phyloP scores from a whole-genome alignment of 2,113 vertebrate genomes.

The Chaetodon trifascialis region DNA sequence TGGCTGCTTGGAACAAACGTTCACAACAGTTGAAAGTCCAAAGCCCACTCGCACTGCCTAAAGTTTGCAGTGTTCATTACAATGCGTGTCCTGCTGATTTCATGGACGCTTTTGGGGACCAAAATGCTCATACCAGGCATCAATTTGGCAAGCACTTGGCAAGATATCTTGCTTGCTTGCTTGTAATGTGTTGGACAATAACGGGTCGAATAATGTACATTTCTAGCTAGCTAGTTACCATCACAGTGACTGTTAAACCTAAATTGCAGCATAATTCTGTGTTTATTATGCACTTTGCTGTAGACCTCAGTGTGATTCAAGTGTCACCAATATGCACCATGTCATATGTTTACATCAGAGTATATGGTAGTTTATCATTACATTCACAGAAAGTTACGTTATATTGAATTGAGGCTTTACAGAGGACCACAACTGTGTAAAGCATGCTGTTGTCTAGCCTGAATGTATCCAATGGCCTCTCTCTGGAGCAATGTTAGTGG shows the following conservation, averaged over 20 bases:
- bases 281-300: not conserved
- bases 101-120: not conserved
- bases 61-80: not conserved
- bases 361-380: not conserved
- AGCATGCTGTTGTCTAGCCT: conserved; percentile 44
- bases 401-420: not conserved
- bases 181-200: not conserved
- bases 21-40: not conserved
- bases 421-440: conserved; percentile 27
- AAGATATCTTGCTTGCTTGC: not conserved
- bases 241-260: not conserved
- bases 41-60: not conserved
- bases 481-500: conserved; percentile 70
- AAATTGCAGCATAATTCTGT: too few species aligned
- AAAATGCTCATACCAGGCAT: not conserved
- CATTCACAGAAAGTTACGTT: conserved; percentile 3
- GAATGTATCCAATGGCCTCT: conserved; percentile 47
- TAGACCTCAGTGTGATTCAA: not conserved
- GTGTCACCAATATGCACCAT: not conserved
- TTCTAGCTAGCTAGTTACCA: too few species aligned
- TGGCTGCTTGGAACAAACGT: not conserved
- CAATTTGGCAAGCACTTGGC: not conserved
- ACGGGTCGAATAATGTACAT: too few species aligned
- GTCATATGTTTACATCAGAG: not conserved
- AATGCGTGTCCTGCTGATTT: too few species aligned